phyloP scores from a whole-genome alignment of 1,140 invertebrate genomes.

The Caerostris extrusa region DNA sequence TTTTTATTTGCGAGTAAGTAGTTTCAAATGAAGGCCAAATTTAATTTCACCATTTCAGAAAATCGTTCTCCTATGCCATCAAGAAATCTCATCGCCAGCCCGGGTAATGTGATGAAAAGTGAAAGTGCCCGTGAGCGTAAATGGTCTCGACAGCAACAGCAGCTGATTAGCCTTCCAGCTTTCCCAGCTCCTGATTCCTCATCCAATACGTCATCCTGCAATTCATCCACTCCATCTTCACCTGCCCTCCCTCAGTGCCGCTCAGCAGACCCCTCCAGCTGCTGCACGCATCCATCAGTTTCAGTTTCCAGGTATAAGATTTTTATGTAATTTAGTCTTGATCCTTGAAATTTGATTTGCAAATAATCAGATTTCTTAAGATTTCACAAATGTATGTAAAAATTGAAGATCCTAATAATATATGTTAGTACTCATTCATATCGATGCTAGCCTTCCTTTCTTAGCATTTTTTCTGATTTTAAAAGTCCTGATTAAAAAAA shows the following conservation, averaged over 20 bases:
- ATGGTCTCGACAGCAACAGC: slow-evolving; percentile 68
- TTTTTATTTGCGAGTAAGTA: no score
- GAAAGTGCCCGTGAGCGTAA: slow-evolving; percentile 72
- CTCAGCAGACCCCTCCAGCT: slow-evolving; percentile 84
- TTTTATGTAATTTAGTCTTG: no score
- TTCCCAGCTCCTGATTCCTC: slow-evolving; percentile 88
- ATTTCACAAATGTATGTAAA: no score
- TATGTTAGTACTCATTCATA: no score
- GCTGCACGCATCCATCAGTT: slow-evolving; percentile 85
- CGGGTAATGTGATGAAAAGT: slow-evolving; percentile 66
- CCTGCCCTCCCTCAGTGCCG: slow-evolving; percentile 87
- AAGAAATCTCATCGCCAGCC: slow-evolving; percentile 55
- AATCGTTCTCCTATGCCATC: slow-evolving; percentile 77
- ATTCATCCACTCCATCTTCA: slow-evolving; percentile 97
- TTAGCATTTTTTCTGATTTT: no score
- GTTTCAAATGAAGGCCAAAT: no score
- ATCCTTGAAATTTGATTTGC: no score
- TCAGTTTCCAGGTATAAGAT: slow-evolving; percentile 89
- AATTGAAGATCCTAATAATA: no score
- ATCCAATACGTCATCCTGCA: slow-evolving; percentile 97
- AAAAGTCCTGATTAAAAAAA: no score
- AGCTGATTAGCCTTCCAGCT: slow-evolving; percentile 66
- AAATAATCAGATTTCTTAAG: no score
- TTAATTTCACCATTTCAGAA: slow-evolving; percentile 29
- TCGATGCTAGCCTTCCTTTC: no score